phyloP scores from a whole-genome alignment of 2,113 vertebrate species.

The Bos javanicus region DNA sequence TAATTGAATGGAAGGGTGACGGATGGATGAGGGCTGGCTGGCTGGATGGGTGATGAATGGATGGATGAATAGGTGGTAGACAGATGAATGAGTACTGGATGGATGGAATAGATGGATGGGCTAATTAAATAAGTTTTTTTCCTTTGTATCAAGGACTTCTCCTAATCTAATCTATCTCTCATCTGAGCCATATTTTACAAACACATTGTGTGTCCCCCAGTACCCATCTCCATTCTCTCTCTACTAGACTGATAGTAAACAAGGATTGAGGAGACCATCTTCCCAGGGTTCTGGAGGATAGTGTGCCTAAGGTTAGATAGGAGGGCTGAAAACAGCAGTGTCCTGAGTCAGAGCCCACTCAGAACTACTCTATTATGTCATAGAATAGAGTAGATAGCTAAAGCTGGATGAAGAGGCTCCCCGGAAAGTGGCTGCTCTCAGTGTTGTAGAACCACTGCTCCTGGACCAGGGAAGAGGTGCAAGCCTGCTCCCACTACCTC shows the following conservation, averaged over 20 bases:
- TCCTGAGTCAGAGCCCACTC: neutral
- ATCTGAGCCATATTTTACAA: neutral
- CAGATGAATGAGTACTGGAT: neutral
- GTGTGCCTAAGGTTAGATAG: neutral
- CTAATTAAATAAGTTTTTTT: neutral
- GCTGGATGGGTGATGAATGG: neutral
- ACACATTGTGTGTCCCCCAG: fast-evolving
- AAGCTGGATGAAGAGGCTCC: neutral
- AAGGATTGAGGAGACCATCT: neutral
- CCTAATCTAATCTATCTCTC: neutral
- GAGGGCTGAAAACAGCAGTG: neutral
- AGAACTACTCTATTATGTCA: neutral
- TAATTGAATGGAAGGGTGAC: neutral
- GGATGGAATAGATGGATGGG: too few species aligned
- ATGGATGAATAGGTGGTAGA: neutral
- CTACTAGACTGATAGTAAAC: too few species aligned
- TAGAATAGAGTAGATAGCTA: neutral
- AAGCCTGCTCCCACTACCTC: neutral
- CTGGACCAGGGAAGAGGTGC: neutral
- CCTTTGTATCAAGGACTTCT: neutral
- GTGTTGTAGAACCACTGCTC: fast-evolving
- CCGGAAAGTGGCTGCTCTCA: fast-evolving
- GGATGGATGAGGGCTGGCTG: neutral
- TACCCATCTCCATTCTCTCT: neutral
- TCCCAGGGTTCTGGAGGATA: neutral